A percentile compares a stretch with the other conserved stretches of the same genome.
phyloP scores from a whole-genome alignment of 2,113 vertebrate species.

The Mesitornis unicolor region DNA sequence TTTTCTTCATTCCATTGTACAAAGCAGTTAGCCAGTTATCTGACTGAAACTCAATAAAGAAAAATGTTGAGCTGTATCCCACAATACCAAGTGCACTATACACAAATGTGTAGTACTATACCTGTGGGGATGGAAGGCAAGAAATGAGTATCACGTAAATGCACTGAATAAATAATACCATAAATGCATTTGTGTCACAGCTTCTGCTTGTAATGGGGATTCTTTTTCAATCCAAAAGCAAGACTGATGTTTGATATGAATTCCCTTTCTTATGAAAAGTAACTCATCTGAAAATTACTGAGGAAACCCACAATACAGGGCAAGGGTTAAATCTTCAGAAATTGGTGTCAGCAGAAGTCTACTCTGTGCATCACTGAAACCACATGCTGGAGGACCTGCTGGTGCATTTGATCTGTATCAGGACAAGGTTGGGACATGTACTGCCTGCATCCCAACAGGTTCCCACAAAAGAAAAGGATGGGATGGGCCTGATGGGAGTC shows the following conservation, averaged over 20 bases:
- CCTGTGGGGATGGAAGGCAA: neutral
- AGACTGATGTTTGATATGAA: neutral
- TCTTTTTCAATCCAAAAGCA: neutral
- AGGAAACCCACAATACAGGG: neutral
- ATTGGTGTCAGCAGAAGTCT: neutral
- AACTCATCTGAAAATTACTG: neutral
- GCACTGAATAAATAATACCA: neutral
- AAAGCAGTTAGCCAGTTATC: neutral
- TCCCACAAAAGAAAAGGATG: neutral
- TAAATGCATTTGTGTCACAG: neutral
- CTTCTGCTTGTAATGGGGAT: neutral
- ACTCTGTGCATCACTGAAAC: neutral
- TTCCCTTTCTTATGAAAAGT: neutral
- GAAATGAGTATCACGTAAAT: neutral
- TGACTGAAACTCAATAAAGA: neutral
- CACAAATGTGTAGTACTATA: neutral
- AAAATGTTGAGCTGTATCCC: neutral
- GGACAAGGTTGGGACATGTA: accelerated
- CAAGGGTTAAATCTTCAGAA: neutral
- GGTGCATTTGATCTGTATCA: accelerated
- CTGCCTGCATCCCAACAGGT: neutral
- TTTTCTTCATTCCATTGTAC: accelerated
- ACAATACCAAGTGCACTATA: neutral
- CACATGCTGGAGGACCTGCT: neutral
- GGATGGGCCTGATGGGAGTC: neutral